A percentile compares a stretch with the other conserved stretches of the same genome.
These are phyloP conservation scores for Tenthredo amoena DNA, from an alignment of 2,888 invertebrate species.

Conservation along the genomic window DNA sequence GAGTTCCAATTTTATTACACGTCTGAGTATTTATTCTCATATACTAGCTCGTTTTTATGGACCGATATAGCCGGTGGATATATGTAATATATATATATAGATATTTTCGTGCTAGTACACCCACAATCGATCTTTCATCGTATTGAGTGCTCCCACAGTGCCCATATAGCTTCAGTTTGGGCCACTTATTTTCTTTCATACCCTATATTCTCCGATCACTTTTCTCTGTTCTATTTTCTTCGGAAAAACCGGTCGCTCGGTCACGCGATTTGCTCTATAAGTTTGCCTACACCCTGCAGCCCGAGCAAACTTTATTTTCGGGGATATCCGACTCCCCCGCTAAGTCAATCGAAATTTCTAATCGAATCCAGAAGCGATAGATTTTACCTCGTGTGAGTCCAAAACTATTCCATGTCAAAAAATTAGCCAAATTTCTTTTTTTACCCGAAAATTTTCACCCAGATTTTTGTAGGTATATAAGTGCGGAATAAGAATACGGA, in stretches of 20 bases:
- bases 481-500: not conserved
- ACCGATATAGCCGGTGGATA: not conserved
- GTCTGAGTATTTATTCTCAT: constrained; percentile 36
- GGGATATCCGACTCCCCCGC: not conserved
- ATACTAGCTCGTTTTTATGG: not conserved
- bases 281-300: not conserved
- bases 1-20: constrained; percentile 52
- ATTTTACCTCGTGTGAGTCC: not conserved
- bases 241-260: constrained; percentile 28
- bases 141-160: not conserved
- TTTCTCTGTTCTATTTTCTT: not conserved
- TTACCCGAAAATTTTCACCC: not conserved
- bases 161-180: not conserved
- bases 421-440: not conserved
- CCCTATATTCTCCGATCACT: constrained; percentile 1
- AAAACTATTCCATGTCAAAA: not conserved
- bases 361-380: not conserved
- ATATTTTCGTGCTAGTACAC: not conserved
- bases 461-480: not conserved
- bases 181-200: constrained; percentile 15
- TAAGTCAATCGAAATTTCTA: constrained; percentile 4
- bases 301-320: not conserved
- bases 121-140: constrained; percentile 41
- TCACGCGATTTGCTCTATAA: constrained; percentile 34
- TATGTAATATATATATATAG: not conserved